Evolutionary conservation across 1,140 invertebrate species (phyloP).

Genomic region (Drosophila quadrilineata): DNA sequence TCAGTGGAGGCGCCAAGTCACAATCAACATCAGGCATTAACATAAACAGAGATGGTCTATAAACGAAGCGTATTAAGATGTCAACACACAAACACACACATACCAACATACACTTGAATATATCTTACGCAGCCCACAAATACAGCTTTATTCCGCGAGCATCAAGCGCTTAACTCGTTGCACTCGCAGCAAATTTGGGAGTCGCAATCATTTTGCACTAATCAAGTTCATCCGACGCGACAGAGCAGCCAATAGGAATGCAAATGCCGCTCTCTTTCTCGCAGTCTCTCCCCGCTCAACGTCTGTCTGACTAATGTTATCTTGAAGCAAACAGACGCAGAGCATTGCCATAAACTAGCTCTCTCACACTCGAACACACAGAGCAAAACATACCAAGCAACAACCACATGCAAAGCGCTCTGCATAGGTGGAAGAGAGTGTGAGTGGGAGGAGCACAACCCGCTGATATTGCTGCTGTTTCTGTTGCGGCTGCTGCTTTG

Average conservation of each 20-base stretch:
- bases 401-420: neutral
- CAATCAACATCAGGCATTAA: no score
- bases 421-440: neutral
- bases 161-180: constrained; percentile 59
- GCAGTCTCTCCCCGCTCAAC: neutral
- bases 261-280: neutral
- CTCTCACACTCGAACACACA: constrained; percentile 28
- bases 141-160: constrained; percentile 14
- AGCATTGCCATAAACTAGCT: constrained; percentile 51
- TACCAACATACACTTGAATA: no score
- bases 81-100: constrained; percentile 28
- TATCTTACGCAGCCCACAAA: constrained; percentile 8
- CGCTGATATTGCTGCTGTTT: constrained; percentile 19
- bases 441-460: neutral
- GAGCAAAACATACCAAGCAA: constrained; percentile 14
- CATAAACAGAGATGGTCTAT: constrained; percentile 15
- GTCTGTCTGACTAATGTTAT: constrained; percentile 43
- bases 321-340: constrained; percentile 63
- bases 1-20: no score
- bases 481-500: no score
- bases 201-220: constrained; percentile 62
- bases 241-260: constrained; percentile 29
- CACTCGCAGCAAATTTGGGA: constrained; percentile 20
- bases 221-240: constrained; percentile 74
- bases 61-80: constrained; percentile 37